Percentiles rank a stretch among this genome's conserved stretches.
phyloP scores from a whole-genome alignment of 2,797 vertebrate species.

The Rhadinocentrus ornatus region DNA sequence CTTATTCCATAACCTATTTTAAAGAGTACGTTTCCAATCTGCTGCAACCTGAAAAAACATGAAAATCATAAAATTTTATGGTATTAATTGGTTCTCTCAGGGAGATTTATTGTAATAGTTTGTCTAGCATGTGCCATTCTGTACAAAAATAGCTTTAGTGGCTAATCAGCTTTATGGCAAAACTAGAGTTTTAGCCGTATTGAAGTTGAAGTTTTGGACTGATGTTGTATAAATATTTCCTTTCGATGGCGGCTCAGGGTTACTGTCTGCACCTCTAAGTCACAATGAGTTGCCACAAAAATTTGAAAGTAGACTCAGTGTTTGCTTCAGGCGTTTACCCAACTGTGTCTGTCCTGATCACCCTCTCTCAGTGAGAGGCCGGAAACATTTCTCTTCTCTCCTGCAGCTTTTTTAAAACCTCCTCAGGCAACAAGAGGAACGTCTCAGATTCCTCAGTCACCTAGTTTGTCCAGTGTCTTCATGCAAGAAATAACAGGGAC shows the following conservation, averaged over 20 bases:
- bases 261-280: constrained; percentile 34
- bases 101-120: constrained; percentile 23
- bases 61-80: constrained; percentile 32
- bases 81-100: constrained; percentile 51
- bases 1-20: constrained; percentile 54
- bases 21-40: constrained; percentile 45
- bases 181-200: constrained; percentile 24
- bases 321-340: constrained; percentile 53
- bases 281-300: constrained; percentile 45
- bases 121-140: constrained; percentile 12
- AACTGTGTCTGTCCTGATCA: constrained; percentile 45
- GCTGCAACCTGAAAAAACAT: constrained; percentile 42
- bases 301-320: constrained; percentile 44
- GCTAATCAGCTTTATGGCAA: constrained; percentile 19
- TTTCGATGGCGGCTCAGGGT: constrained; percentile 23
- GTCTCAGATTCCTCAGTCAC: constrained; percentile 78
- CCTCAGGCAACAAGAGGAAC: constrained; percentile 73
- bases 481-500: constrained; percentile 29
- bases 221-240: constrained; percentile 49
- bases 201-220: constrained; percentile 33
- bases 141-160: background rate
- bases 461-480: constrained; percentile 68
- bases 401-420: constrained; percentile 56
- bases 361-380: constrained; percentile 55
- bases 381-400: constrained; percentile 68